Evolutionary conservation across 2,888 invertebrate genomes (phyloP).

Genomic region (Podotricha telesiphe): DNA sequence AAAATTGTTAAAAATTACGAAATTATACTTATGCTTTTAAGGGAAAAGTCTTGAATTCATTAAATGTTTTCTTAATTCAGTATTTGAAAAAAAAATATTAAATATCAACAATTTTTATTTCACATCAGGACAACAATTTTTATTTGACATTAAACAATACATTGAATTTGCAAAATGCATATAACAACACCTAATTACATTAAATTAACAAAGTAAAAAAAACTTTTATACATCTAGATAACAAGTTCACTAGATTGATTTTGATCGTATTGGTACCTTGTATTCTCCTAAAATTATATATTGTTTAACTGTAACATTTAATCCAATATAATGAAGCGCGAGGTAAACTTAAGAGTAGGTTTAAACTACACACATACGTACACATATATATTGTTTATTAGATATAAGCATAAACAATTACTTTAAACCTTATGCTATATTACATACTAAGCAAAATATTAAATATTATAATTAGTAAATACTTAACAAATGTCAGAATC

Average conservation of each 20-base stretch:
- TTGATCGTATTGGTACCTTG: background rate
- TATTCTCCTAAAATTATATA: background rate
- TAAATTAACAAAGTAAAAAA: conserved; percentile 27
- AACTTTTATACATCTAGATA: conserved; percentile 48
- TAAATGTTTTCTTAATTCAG: background rate
- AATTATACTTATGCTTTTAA: too few species aligned
- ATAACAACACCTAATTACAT: conserved; percentile 59
- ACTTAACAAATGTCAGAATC: background rate
- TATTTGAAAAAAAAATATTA: conserved; percentile 9
- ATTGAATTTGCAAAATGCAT: conserved; percentile 73
- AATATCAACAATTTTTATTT: conserved; percentile 59
- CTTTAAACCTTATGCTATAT: background rate
- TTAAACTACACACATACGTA: background rate
- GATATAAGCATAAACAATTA: background rate
- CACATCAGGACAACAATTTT: conserved; percentile 51
- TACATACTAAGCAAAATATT: background rate
- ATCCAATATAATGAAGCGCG: background rate
- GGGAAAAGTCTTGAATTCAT: too few species aligned
- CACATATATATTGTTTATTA: background rate
- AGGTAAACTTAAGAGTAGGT: background rate
- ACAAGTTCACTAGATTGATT: conserved; percentile 40
- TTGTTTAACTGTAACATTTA: background rate
- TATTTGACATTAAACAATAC: conserved; percentile 68
- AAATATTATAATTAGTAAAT: conserved; percentile 9
- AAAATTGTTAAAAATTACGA: too few species aligned